Conservation (phyloP, 2,797 vertebrate species). For the Acestrorhynchus altus region DNA sequence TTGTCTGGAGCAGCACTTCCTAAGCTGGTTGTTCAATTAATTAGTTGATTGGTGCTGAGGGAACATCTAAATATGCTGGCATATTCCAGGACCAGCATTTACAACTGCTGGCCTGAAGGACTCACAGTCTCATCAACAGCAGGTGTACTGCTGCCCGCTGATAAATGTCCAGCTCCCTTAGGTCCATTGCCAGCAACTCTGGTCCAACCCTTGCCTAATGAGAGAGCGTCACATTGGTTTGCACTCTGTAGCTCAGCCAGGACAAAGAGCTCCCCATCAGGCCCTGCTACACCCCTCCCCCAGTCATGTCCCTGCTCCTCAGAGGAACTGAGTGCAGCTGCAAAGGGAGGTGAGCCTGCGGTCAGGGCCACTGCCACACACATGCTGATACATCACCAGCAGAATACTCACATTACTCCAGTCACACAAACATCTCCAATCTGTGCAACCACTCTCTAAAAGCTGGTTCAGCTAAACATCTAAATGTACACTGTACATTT, state of each 20-base stretch:
- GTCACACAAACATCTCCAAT: no score
- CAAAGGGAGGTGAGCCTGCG: neutral
- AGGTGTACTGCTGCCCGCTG: constrained; percentile 22
- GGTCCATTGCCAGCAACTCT: constrained; percentile 36
- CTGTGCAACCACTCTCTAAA: neutral
- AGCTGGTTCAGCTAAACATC: neutral
- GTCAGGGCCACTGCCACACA: constrained; percentile 13
- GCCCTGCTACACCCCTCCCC: neutral
- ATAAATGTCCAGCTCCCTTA: constrained; percentile 13
- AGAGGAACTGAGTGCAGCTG: constrained; percentile 9
- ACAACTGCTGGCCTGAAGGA: neutral
- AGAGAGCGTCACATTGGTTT: constrained; percentile 43
- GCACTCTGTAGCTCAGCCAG: constrained; percentile 38
- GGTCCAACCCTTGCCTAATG: constrained; percentile 40
- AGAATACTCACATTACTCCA: neutral
- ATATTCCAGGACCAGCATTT: neutral
- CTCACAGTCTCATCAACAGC: constrained; percentile 1
- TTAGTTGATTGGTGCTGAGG: neutral
- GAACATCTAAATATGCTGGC: neutral
- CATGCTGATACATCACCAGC: neutral
- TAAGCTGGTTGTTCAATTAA: neutral
- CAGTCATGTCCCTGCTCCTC: neutral
- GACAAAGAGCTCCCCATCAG: constrained; percentile 31
- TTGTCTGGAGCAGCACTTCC: no score
- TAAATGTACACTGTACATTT: neutral